A percentile compares a stretch with the other conserved stretches of the same genome.
phyloP scores from a whole-genome alignment of 2,113 vertebrate species.

The Xiphophorus maculatus region DNA sequence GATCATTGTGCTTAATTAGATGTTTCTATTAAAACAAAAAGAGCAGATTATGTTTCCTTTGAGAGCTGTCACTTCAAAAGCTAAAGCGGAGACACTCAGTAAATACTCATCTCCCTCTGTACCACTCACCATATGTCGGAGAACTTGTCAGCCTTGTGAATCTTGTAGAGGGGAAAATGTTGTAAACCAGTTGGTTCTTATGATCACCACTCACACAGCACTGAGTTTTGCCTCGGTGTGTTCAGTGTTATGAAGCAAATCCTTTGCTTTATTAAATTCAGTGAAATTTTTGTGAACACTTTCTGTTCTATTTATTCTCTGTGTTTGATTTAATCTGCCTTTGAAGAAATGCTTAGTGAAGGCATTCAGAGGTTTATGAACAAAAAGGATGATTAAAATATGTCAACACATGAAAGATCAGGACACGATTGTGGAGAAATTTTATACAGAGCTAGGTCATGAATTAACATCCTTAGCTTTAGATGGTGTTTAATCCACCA shows the following conservation, averaged over 20 bases:
- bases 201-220: conserved; percentile 34
- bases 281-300: conserved; percentile 22
- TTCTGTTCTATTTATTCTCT: neutral
- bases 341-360: no score
- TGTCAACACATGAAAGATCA: no score
- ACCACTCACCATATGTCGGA: neutral
- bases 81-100: conserved; percentile 31
- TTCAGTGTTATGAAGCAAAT: conserved; percentile 49
- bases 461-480: neutral
- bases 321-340: neutral
- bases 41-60: conserved; percentile 53
- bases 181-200: conserved; percentile 53
- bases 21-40: conserved; percentile 70
- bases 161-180: conserved; percentile 54
- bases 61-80: conserved; percentile 54
- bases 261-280: conserved; percentile 41
- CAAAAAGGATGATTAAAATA: no score
- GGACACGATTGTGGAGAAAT: neutral
- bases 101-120: conserved; percentile 18
- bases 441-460: neutral
- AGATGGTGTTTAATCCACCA: neutral
- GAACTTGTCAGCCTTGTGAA: conserved; percentile 4
- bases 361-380: no score
- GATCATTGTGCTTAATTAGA: conserved; percentile 72
- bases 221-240: conserved; percentile 16